Evolutionary conservation across 1,140 invertebrate genomes (phyloP).

Genomic region (Heliconius himera): DNA sequence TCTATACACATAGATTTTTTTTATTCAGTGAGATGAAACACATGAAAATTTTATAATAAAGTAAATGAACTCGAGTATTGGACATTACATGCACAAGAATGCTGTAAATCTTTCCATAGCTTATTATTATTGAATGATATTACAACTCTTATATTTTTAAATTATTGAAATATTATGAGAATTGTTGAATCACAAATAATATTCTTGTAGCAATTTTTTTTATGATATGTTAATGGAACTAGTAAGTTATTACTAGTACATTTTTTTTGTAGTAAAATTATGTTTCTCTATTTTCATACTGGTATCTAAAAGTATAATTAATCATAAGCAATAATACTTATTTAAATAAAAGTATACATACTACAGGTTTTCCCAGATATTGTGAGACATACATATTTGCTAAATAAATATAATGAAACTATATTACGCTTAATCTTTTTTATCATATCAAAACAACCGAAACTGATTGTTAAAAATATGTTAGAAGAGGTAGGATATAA

Average conservation of each 20-base stretch:
- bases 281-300: neutral
- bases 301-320: neutral
- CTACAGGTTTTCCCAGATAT: neutral
- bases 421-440: neutral
- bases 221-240: too few relatives aligned
- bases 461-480: neutral
- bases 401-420: neutral
- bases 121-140: too few relatives aligned
- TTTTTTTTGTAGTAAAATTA: neutral
- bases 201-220: too few relatives aligned
- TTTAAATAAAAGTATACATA: neutral
- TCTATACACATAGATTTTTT: too few relatives aligned
- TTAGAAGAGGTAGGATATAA: neutral
- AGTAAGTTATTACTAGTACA: neutral
- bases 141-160: too few relatives aligned
- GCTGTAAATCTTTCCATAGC: too few relatives aligned
- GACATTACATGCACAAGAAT: too few relatives aligned
- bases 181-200: too few relatives aligned
- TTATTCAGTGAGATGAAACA: too few relatives aligned
- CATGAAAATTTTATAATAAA: too few relatives aligned
- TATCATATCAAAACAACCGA: neutral
- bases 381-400: neutral
- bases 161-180: too few relatives aligned
- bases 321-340: neutral
- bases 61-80: too few relatives aligned